Percentiles rank a stretch among this genome's conserved stretches.
These are phyloP conservation scores for Drosophila niveifrons DNA, from an alignment of 2,888 invertebrate genomes.

Conservation along the genomic window DNA sequence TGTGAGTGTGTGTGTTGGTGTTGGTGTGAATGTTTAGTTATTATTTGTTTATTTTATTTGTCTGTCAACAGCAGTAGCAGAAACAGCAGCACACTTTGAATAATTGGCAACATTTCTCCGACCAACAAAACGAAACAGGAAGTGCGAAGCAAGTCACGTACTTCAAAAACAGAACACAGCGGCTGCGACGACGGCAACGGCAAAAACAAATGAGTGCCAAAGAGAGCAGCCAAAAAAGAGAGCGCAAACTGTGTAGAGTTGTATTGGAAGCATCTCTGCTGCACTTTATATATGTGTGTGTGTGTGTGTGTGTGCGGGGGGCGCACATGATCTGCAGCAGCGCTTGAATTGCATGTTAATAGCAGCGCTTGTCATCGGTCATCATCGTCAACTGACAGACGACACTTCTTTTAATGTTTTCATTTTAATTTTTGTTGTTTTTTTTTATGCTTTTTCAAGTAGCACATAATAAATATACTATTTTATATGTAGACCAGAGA, in stretches of 20 bases:
- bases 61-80: slow-evolving; percentile 45
- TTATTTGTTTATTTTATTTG: slow-evolving; percentile 63
- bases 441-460: slow-evolving; percentile 15
- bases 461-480: slow-evolving; percentile 9
- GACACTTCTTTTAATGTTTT: slow-evolving; percentile 25
- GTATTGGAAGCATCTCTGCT: slow-evolving; percentile 13
- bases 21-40: slow-evolving; percentile 39
- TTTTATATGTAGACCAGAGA: not conserved
- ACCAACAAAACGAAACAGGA: slow-evolving; percentile 60
- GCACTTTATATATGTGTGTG: slow-evolving; percentile 16
- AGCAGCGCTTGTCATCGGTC: slow-evolving; percentile 41
- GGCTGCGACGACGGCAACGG: slow-evolving; percentile 25
- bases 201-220: slow-evolving; percentile 32
- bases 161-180: slow-evolving; percentile 45
- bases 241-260: slow-evolving; percentile 3
- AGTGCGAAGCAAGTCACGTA: slow-evolving; percentile 69
- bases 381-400: slow-evolving; percentile 48
- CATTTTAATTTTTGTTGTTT: too few species aligned
- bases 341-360: slow-evolving; percentile 59
- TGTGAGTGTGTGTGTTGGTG: slow-evolving; percentile 4
- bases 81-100: slow-evolving; percentile 47
- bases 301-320: not conserved
- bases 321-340: slow-evolving; percentile 52
- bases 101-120: slow-evolving; percentile 68
- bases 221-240: slow-evolving; percentile 19